Base-by-base conservation (phyloP, 2,797 vertebrate genomes). In the Pteropus rufus region DNA sequence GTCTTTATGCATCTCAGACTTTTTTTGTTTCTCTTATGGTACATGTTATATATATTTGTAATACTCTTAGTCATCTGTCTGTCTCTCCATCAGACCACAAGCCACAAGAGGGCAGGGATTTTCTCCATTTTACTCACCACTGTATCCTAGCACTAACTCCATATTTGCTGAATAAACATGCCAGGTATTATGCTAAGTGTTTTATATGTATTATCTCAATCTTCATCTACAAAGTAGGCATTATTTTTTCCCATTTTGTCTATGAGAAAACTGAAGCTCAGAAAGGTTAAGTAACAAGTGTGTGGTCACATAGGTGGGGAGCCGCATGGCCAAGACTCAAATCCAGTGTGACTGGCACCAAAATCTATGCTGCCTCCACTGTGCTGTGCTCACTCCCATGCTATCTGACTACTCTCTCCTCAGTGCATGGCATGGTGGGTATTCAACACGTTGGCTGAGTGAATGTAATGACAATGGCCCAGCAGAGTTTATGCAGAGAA, bases 281-380 rank as follows among this genome's bases (percentile, higher is more conserved):
- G 73, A 75, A 56, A 44, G 34, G 26, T 84, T 84, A 76, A 34
- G 15, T 60, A 72, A 79, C 0, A 6, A 73, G 7, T 58, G 34
- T 18, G 23, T 0, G 1, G 29, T 46, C 58, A 26, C 77, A 87
- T 2, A 56, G 39, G 3, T 3, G 41, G 82, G 15, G 14, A 46
- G 41, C 0, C 2, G 9, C 21, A 31, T 0, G 18, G 62, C 65
- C 58, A n/a, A 75, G 24, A 69, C 24, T 44, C 67, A 70, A 62
- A 41, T 26, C 36, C 2, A 10, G 16, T 10, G 19, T 12, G 6
- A 21, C 54, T 76, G 79, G 67, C 39, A 44, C 49, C 44, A 1
- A 41, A 10, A 7, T 19, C n/a, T 16, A 41, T 0, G 0, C 15
- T 39, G 8, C 34, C 60, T 46, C 24, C 1, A 15, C 11, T 21